Evolutionary conservation across 1,140 invertebrate genomes (phyloP), one percentile per base, ranked within the genome.

Genomic region (Ceratina australensis): DNA sequence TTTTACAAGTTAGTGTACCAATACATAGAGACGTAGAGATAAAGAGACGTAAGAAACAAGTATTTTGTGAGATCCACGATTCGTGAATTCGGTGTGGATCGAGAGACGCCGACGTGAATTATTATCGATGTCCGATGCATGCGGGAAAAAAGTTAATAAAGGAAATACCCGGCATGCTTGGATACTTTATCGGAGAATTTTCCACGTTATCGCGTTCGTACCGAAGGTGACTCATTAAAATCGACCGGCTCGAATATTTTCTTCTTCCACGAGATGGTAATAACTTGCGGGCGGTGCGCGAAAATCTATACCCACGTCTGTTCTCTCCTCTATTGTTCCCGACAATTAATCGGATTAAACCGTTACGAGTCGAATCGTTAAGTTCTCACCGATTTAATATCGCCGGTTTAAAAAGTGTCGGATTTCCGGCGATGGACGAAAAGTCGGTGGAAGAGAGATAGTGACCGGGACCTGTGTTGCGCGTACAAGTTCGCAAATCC

Each of bases 141-240:
- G 79, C 52, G 50, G 50, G 18, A 81, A 86, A 88, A 89, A 88
- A 88, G 88, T 89, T 90, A 90, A 90, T 90, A 89, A 89, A 86
- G 86, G 85, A 87, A 90, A 89, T 90, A 90, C 89, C 83, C 80
- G 67, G 81, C 83, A 78, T 85, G 83, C 86, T 89, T 81, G 76
- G 28, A 80, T 88, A 84, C 83, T 87, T 87, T 89, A 88, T 87
- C 83, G 88, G 82, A 83, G 80, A 90, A 89, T 89, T 84, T 83
- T 52, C 78, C 72, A 77, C 47, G 72, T 82, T 78, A 78, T 79
- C 79, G 80, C 71, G 66, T 69, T 73, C 79, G 20, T 28, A 69
- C 85, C 85, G 87, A 69, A 86, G 85, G 83, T 81, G 88, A 86
- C 88, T 90, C 88, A 89, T 88, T 89, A 89, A 33, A 89, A 88